Evolutionary conservation across 2,113 vertebrate genomes (phyloP), one percentile per base, ranked within the genome.

Genomic region (Ceuthmochares aereus): DNA sequence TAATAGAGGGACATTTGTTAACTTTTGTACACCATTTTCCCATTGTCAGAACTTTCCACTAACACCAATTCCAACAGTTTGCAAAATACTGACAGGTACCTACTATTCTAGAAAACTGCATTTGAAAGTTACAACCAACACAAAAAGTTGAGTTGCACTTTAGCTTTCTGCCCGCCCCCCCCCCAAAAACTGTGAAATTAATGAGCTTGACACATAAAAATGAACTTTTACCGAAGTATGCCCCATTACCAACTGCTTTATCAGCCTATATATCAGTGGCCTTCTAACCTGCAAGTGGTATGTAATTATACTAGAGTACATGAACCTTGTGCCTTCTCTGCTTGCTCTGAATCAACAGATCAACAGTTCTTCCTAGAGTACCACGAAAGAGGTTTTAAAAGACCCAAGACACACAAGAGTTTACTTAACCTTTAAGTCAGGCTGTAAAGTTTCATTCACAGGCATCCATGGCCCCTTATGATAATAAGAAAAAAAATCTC

Each of bases 201-300:
- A 20, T 10, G 18, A 68, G 4, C 9, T 25, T 51, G 26, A 75
- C 14, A 20, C 30, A 37, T 30, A 54, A 49, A 66, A 62, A 45
- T 30, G 5, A 83, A 42, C 11, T 64, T 73, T 52, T 26, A 52
- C 19, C 18, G 4, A n/a, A 52, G 8, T n/a, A 60, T 10, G 1
- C 9, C 42, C 36, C 40, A 67, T 29, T 34, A 42, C 18, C 29
- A 78, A 22, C 42, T 32, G 9, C 40, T 56, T 64, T 69, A 84
- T n/a, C 27, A 37, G 17, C 9, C 22, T 29, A 0, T 45, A 42
- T 19, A 29, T 54, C 27, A 66, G 7, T 7, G 4, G 43, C 32
- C 45, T 26, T 68, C 60, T 84, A 69, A 60, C 30, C 4, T 17
- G 0, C 9, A 63, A 54, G 34, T 12, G 20, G 36, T 30, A 43